Evolutionary conservation across 2,888 invertebrate genomes (phyloP), one percentile per base, ranked within the genome.

Genomic region (Embidobia sp.): DNA sequence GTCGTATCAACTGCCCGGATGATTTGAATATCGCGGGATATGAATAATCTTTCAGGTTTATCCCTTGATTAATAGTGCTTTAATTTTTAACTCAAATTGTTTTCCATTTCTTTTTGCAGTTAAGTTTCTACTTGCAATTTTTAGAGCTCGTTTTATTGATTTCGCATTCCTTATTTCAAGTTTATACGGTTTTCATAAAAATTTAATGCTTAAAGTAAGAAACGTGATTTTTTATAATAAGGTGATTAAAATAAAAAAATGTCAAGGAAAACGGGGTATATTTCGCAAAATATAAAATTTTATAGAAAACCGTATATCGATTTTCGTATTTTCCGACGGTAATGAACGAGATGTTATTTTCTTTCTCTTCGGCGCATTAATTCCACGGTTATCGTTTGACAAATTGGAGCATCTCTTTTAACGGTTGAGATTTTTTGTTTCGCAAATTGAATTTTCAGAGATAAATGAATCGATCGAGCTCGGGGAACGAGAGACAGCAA

Each of bases 391-490:
- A n/a, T n/a, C n/a, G n/a, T n/a, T 10, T 10, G 46, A n/a, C 46
- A 46, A 44, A 46, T 46, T 46, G 11, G 27, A 46, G 11, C 7
- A 15, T 46, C 26, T 13, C 27, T 27, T 13, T 46, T 26, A 46
- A 5, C 18, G n/a, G n/a, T n/a, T n/a, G n/a, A n/a, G n/a, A 7
- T 29, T 31, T 31, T 6, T 5, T 11, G 10, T 22, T 13, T 46
- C 18, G 37, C 40, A 27, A 29, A 48, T 49, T 22, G 49, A 37
- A 22, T 37, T 66, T 37, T 33, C 46, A 8, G 49, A 27, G 70
- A 55, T 66, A 66, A 72, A 77, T 66, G 59, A 70, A 76, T 76
- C 70, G 63, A 27, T 51, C 18, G 49, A 11, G 29, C 61, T 53
- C 8, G 53, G 61, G 26, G 27, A 29, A 40, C 16, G 44, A 44